A percentile compares a stretch with the other conserved stretches of the same genome.
Conservation (phyloP, 2,113 vertebrate genomes). For the Paralichthys olivaceus region DNA sequence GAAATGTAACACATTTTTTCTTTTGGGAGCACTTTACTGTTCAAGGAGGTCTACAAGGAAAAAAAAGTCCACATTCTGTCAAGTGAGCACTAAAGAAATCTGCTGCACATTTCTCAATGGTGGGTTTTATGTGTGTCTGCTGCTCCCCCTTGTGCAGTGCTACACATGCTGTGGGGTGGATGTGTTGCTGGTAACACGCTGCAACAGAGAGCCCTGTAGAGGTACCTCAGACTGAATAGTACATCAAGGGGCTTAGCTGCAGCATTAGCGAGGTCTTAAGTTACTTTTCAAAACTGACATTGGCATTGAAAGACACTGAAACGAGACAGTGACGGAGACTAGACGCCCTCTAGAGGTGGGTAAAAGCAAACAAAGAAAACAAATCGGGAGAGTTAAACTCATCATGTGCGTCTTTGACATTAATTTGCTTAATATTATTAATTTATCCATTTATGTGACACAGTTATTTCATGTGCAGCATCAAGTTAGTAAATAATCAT, state of each 20-base stretch:
- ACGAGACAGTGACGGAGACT: slow-evolving; percentile 47
- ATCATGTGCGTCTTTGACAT: background rate
- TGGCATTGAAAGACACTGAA: slow-evolving; percentile 33
- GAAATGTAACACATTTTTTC: background rate
- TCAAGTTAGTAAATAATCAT: background rate
- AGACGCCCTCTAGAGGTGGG: slow-evolving; percentile 76
- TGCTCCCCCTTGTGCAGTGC: slow-evolving; percentile 33
- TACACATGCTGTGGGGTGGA: slow-evolving; percentile 17
- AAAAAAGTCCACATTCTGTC: slow-evolving; percentile 15
- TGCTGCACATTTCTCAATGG: slow-evolving; percentile 28
- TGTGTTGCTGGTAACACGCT: slow-evolving; percentile 21
- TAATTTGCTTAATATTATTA: background rate
- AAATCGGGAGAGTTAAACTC: background rate
- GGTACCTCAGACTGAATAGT: slow-evolving; percentile 37
- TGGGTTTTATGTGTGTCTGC: slow-evolving; percentile 21
- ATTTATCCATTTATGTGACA: background rate
- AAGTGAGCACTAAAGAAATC: slow-evolving; percentile 37
- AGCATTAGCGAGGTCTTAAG: slow-evolving; percentile 54
- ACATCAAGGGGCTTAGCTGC: slow-evolving; percentile 58
- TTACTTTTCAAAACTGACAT: slow-evolving; percentile 52
- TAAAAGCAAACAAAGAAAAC: background rate
- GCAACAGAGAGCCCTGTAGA: slow-evolving; percentile 38
- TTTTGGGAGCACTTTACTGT: background rate
- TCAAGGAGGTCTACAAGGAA: background rate
- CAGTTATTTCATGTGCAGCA: background rate